Conservation (phyloP, 2,888 invertebrate genomes). For the Cecidostiba fungosa region DNA sequence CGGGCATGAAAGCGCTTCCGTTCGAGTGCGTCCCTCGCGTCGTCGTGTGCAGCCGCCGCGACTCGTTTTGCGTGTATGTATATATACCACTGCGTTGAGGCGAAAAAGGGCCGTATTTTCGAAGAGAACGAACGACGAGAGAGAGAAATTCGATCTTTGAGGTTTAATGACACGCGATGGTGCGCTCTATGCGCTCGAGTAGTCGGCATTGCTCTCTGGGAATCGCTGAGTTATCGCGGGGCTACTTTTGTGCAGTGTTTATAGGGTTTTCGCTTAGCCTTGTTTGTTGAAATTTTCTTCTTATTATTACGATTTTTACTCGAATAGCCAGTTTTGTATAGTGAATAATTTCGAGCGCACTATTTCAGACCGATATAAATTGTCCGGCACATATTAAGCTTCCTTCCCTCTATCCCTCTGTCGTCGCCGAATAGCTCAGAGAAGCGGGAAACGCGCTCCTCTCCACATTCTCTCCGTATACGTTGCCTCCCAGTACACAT, state of each 20-base stretch:
- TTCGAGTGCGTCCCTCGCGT: slow-evolving; percentile 32
- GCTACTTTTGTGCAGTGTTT: neutral
- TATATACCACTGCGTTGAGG: neutral
- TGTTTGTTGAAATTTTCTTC: neutral
- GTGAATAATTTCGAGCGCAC: neutral
- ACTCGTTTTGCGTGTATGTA: neutral
- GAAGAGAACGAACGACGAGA: neutral
- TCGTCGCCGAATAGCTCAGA: neutral
- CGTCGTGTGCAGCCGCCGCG: slow-evolving; percentile 10
- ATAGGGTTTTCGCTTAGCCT: too few species aligned
- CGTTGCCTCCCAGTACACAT: neutral
- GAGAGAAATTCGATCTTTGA: slow-evolving; percentile 55
- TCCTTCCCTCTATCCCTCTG: neutral
- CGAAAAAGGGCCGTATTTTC: neutral
- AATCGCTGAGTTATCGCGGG: neutral
- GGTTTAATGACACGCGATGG: slow-evolving; percentile 54
- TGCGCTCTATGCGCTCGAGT: neutral
- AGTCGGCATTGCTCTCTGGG: neutral
- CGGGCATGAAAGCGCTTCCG: slow-evolving; percentile 51
- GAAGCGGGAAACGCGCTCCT: neutral
- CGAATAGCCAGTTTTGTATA: neutral
- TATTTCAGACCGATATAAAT: too few species aligned
- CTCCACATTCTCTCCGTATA: neutral
- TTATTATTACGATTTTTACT: too few species aligned
- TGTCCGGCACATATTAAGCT: neutral